Evolutionary conservation across 2,797 vertebrate genomes (phyloP).

Genomic region (Falco peregrinus): DNA sequence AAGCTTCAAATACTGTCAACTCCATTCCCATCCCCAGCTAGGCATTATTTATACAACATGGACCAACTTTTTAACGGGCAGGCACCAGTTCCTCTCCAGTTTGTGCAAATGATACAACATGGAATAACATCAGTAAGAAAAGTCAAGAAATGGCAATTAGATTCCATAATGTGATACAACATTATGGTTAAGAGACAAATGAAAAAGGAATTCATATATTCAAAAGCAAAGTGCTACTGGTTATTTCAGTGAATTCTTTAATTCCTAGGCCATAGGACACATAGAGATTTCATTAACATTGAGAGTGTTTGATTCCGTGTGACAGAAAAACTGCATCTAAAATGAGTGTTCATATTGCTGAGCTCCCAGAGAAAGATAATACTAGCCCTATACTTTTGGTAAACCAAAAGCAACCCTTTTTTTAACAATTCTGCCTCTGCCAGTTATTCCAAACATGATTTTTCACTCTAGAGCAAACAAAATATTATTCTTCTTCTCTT

Average conservation of each 20-base stretch:
- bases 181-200: neutral
- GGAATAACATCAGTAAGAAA: neutral
- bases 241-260: neutral
- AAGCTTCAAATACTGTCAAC: neutral
- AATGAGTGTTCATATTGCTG: neutral
- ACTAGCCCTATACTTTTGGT: neutral
- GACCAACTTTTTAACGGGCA: neutral
- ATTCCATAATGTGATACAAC: neutral
- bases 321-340: neutral
- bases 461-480: neutral
- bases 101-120: neutral
- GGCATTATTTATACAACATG: neutral
- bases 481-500: neutral
- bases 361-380: neutral
- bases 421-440: neutral
- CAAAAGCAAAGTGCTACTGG: neutral
- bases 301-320: accelerated
- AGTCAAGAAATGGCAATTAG: neutral
- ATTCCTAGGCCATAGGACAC: neutral
- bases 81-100: neutral
- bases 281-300: neutral
- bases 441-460: neutral
- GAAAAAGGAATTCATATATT: neutral
- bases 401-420: neutral
- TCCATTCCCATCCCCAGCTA: neutral